Percentiles rank a stretch among this genome's conserved stretches.
phyloP scores from a whole-genome alignment of 2,888 invertebrate species.

The Seira sanloemensis region DNA sequence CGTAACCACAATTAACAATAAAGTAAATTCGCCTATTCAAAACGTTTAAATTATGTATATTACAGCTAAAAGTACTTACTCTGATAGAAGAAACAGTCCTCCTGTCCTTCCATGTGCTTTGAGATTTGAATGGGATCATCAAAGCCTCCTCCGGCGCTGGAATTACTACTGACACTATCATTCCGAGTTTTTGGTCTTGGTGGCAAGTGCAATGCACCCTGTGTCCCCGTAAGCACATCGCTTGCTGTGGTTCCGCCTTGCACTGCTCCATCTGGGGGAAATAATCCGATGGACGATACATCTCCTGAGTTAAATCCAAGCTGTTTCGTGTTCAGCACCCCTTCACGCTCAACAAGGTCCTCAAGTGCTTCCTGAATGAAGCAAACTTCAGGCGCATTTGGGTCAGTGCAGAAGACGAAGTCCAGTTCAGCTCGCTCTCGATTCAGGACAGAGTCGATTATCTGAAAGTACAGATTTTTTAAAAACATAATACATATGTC shows the following conservation, averaged over 20 bases:
- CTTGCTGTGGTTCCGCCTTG: too few relatives aligned
- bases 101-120: constrained; percentile 75
- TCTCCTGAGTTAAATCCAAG: constrained; percentile 54
- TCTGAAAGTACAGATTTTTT: constrained; percentile 76
- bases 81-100: constrained; percentile 89
- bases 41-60: too few relatives aligned
- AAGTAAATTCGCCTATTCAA: too few relatives aligned
- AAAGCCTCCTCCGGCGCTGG: constrained; percentile 35
- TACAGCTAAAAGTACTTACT: too few relatives aligned
- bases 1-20: constrained; percentile 42
- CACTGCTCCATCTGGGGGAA: constrained; percentile 23
- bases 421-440: constrained; percentile 84
- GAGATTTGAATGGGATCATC: constrained; percentile 11
- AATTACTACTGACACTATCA: constrained; percentile 75
- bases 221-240: background rate
- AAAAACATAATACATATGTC: constrained; percentile 75
- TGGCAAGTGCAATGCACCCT: too few relatives aligned
- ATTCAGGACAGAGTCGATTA: constrained; percentile 82
- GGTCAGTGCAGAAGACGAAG: constrained; percentile 79
- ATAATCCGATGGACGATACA: constrained; percentile 16
- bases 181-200: constrained; percentile 63
- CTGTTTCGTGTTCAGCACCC: background rate
- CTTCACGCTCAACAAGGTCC: constrained; percentile 80
- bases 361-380: constrained; percentile 90
- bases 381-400: constrained; percentile 86